These are phyloP conservation scores for Heliconius erato DNA, from an alignment of 2,888 invertebrate species.

Conservation along the genomic window DNA sequence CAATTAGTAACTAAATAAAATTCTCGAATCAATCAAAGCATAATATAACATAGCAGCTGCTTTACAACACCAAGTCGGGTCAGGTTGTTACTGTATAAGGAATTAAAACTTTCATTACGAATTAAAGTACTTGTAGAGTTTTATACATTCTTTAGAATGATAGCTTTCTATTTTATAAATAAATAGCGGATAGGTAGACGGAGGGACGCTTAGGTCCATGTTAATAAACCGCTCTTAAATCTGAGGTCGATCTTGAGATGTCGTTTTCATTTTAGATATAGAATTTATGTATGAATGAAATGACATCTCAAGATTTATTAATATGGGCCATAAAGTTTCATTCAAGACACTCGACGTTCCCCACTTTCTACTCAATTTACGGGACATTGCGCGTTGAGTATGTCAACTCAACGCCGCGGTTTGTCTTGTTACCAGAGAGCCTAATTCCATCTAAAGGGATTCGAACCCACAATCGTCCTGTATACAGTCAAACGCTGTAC, in stretches of 20 bases:
- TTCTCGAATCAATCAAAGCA: conserved; percentile 22
- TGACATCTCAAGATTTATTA: too few relatives aligned
- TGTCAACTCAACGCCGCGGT: background rate
- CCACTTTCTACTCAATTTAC: too few relatives aligned
- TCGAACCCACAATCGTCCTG: too few relatives aligned
- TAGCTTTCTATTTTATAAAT: background rate
- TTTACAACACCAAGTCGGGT: conserved; percentile 11
- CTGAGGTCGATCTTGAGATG: too few relatives aligned
- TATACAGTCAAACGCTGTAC: background rate
- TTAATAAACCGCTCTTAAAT: too few relatives aligned
- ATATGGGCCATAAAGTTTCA: too few relatives aligned
- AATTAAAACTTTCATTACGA: conserved; percentile 19
- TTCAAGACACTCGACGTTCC: too few relatives aligned
- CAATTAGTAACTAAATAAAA: conserved; percentile 14
- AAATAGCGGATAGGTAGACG: background rate
- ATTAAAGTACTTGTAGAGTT: background rate
- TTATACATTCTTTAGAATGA: conserved; percentile 2
- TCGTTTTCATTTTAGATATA: too few relatives aligned
- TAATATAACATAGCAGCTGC: conserved; percentile 27
- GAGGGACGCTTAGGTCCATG: background rate
- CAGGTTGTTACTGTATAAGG: conserved; percentile 7
- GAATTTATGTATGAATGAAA: too few relatives aligned
- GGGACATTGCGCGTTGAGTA: background rate
- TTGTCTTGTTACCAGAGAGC: background rate
- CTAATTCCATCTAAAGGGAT: background rate